A percentile compares a stretch with the other conserved stretches of the same genome.
These are phyloP conservation scores for Campylorhamphus procurvoides DNA, from an alignment of 2,113 vertebrate genomes.

Conservation along the genomic window DNA sequence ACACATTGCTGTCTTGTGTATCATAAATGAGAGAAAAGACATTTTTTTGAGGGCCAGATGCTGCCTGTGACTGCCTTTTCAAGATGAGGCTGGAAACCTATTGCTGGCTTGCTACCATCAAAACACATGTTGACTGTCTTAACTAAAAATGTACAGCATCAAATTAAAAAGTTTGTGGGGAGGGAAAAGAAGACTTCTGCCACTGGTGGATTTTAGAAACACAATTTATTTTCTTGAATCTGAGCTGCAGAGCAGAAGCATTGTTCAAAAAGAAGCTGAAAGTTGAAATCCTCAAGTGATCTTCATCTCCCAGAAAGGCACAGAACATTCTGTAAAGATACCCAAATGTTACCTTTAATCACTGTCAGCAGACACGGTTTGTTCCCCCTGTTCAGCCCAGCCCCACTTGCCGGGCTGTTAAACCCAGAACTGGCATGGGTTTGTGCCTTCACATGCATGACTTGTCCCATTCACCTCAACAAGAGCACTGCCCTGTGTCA, in stretches of 20 bases:
- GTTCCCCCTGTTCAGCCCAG: background rate
- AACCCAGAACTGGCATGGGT: background rate
- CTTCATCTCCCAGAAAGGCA: background rate
- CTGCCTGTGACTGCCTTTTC: background rate
- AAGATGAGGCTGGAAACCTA: background rate
- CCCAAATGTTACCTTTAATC: background rate
- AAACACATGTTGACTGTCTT: background rate
- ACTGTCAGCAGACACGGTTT: background rate
- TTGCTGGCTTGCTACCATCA: background rate
- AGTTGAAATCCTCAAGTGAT: background rate
- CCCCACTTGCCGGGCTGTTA: background rate
- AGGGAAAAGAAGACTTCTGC: background rate
- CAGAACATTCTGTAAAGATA: background rate
- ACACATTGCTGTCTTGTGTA: background rate
- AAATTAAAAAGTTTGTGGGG: background rate
- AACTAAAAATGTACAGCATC: background rate
- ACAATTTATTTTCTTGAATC: background rate
- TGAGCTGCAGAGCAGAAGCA: background rate
- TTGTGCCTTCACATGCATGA: background rate
- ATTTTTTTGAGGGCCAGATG: background rate
- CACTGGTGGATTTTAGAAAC: background rate
- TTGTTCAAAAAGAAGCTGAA: background rate
- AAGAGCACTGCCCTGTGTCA: background rate
- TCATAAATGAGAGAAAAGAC: background rate
- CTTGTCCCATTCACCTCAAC: background rate